A percentile compares a stretch with the other conserved stretches of the same genome.
These are phyloP conservation scores for Ophion costatus DNA, from an alignment of 2,888 invertebrate species.

Conservation along the genomic window DNA sequence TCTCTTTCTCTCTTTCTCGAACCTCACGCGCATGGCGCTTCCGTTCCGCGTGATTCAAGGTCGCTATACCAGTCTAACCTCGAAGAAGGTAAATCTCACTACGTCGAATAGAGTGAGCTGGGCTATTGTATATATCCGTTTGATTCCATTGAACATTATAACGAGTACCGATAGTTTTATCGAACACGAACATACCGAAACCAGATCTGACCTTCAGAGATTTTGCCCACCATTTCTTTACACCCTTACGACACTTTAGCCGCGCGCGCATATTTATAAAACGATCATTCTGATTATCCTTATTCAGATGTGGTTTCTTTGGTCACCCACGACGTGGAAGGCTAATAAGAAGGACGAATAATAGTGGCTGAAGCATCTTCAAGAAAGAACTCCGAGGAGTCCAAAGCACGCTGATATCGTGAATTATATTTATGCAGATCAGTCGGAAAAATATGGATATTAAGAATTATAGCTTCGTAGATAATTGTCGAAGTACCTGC, in stretches of 20 bases:
- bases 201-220: background rate
- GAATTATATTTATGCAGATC: too few relatives aligned
- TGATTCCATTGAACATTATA: background rate
- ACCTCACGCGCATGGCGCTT: constrained; percentile 59
- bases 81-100: constrained; percentile 46
- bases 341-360: too few relatives aligned
- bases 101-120: constrained; percentile 36
- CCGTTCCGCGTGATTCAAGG: constrained; percentile 55
- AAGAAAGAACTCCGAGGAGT: too few relatives aligned
- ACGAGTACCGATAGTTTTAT: background rate
- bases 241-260: background rate
- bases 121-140: background rate
- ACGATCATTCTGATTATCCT: background rate
- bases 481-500: too few relatives aligned
- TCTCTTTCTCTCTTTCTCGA: constrained; percentile 36
- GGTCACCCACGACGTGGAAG: too few relatives aligned
- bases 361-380: too few relatives aligned
- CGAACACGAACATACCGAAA: background rate
- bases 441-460: too few relatives aligned
- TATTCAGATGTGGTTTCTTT: background rate
- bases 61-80: constrained; percentile 28
- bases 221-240: background rate
- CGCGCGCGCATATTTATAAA: background rate
- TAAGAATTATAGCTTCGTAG: too few relatives aligned
- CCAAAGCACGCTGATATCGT: too few relatives aligned